Evolutionary conservation across 2,888 invertebrate genomes (phyloP).

Genomic region (Hyposoter dolosus): DNA sequence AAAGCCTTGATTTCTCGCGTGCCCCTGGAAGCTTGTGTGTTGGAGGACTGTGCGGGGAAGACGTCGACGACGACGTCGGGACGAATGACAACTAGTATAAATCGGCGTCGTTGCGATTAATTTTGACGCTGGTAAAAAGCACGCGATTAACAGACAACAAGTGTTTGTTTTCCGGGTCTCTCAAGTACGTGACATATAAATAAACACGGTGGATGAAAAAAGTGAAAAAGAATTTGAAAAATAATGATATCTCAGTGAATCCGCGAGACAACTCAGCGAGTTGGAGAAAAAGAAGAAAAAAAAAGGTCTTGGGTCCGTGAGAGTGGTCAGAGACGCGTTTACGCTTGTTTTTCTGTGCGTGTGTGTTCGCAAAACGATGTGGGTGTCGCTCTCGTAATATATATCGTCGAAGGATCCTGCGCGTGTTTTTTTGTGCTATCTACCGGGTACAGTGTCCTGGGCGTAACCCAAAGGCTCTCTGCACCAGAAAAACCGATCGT

Average conservation of each 20-base stretch:
- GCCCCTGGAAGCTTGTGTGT: constrained; percentile 75
- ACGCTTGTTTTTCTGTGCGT: constrained; percentile 40
- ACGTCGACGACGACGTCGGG: constrained; percentile 64
- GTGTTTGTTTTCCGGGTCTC: not conserved
- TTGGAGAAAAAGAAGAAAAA: constrained; percentile 62
- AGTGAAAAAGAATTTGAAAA: not conserved
- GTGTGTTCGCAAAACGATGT: constrained; percentile 39
- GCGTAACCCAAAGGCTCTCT: constrained; percentile 64
- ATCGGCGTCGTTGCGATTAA: constrained; percentile 50
- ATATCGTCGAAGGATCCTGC: constrained; percentile 43
- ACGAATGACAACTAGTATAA: constrained; percentile 65
- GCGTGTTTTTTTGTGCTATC: constrained; percentile 53
- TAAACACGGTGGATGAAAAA: not conserved
- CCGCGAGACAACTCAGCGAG: constrained; percentile 77
- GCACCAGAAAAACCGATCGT: constrained; percentile 31
- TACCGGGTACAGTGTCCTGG: constrained; percentile 67
- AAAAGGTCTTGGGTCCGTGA: constrained; percentile 42
- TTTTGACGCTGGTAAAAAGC: not conserved
- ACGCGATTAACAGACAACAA: not conserved
- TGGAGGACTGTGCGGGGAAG: constrained; percentile 74
- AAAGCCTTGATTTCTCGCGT: constrained; percentile 25
- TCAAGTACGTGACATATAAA: not conserved
- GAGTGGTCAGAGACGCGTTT: constrained; percentile 41
- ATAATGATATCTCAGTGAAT: constrained; percentile 69
- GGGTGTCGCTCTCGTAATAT: constrained; percentile 56